These are phyloP conservation scores for Fratercula arctica DNA, from an alignment of 2,797 vertebrate species.

Conservation along the genomic window DNA sequence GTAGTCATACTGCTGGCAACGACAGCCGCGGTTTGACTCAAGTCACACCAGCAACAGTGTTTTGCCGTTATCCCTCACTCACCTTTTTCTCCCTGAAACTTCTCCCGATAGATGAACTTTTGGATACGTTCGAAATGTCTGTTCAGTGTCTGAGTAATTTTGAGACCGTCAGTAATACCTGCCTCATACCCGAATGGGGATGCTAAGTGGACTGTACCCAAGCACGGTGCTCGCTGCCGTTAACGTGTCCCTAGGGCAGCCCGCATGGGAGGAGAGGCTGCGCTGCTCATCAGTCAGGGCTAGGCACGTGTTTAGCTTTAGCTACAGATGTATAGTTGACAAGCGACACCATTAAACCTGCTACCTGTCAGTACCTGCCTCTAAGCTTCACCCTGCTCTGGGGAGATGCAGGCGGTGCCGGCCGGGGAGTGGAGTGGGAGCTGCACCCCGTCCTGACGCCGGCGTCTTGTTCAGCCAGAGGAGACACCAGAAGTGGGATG, in stretches of 20 bases:
- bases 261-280: neutral
- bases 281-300: neutral
- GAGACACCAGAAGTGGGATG: neutral
- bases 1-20: conserved; percentile 15
- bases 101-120: neutral
- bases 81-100: conserved; percentile 1
- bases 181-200: neutral
- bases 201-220: fast-evolving
- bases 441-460: fast-evolving
- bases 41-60: neutral
- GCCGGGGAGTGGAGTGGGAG: fast-evolving
- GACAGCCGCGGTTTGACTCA: neutral
- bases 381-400: neutral
- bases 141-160: neutral
- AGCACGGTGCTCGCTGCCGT: fast-evolving
- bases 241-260: neutral
- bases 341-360: neutral
- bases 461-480: neutral
- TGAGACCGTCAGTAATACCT: neutral
- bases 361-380: neutral
- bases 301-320: neutral
- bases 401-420: neutral
- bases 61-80: neutral
- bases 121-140: neutral
- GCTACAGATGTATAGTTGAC: neutral